Evolutionary conservation across 2,113 vertebrate genomes (phyloP).

Genomic region (Brachypodius melanocephalos): DNA sequence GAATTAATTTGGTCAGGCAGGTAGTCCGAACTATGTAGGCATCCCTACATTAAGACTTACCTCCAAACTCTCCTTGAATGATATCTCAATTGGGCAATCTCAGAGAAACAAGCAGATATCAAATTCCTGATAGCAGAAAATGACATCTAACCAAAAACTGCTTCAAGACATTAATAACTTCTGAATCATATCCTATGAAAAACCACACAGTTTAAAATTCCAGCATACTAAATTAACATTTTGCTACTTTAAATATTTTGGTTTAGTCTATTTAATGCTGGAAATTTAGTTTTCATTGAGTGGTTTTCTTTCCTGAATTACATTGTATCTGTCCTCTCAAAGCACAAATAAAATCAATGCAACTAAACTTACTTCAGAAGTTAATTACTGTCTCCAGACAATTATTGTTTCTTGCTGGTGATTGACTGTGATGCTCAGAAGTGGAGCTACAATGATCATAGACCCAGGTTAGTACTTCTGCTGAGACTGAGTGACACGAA

Average conservation of each 20-base stretch:
- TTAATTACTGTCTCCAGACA: not conserved
- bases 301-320: not conserved
- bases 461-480: not conserved
- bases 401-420: not conserved
- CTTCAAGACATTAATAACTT: not conserved
- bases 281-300: not conserved
- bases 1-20: not conserved
- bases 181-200: not conserved
- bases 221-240: not conserved
- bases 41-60: not conserved
- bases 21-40: not conserved
- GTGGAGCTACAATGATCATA: not conserved
- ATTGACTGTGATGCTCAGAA: not conserved
- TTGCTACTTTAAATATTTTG: not conserved
- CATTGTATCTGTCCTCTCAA: accelerated
- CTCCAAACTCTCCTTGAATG: not conserved
- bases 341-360: not conserved
- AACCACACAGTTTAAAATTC: not conserved
- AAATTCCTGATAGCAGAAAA: not conserved
- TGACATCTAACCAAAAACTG: not conserved
- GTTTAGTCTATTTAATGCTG: not conserved
- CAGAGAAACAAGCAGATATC: not conserved
- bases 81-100: not conserved
- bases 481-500: accelerated
- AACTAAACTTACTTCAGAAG: not conserved